Conservation (phyloP, 2,888 invertebrate genomes). For the Allophyes oxyacanthae region DNA sequence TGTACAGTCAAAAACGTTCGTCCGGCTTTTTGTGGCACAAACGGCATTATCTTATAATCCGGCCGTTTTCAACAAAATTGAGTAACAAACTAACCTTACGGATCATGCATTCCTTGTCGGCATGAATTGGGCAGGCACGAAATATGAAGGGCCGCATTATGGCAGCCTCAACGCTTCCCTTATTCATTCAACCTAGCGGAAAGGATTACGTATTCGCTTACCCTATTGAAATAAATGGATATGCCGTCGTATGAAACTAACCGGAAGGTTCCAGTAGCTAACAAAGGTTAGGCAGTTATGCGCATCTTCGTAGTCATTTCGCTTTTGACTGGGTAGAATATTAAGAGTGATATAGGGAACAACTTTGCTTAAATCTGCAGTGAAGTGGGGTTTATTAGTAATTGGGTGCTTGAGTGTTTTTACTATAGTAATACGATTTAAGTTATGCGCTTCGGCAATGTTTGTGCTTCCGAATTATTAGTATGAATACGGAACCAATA, state of each 20-base stretch:
- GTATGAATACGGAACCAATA: too few species aligned
- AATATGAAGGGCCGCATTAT: slow-evolving; percentile 56
- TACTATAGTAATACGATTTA: too few species aligned
- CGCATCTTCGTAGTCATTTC: slow-evolving; percentile 30
- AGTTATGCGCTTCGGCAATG: too few species aligned
- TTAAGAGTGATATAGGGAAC: slow-evolving; percentile 3
- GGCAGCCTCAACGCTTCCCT: slow-evolving; percentile 43
- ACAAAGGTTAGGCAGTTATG: slow-evolving; percentile 33
- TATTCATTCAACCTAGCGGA: slow-evolving; percentile 45
- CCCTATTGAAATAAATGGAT: slow-evolving; percentile 62
- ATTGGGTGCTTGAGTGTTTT: slow-evolving; percentile 19
- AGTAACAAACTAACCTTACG: slow-evolving; percentile 16
- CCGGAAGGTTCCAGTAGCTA: slow-evolving; percentile 44
- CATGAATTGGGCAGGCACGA: slow-evolving; percentile 45
- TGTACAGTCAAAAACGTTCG: too few species aligned
- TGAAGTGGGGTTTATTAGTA: slow-evolving; percentile 13
- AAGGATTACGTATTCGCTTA: slow-evolving; percentile 47
- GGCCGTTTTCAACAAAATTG: not conserved
- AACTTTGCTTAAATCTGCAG: slow-evolving; percentile 8
- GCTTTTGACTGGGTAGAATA: slow-evolving; percentile 18
- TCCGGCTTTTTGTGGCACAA: too few species aligned
- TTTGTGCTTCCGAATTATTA: too few species aligned
- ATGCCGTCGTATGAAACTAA: slow-evolving; percentile 51
- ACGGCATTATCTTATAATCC: too few species aligned
- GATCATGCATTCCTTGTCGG: slow-evolving; percentile 38